Conservation (phyloP, 2,113 vertebrate species). For the Greenwoodochromis staneri region DNA sequence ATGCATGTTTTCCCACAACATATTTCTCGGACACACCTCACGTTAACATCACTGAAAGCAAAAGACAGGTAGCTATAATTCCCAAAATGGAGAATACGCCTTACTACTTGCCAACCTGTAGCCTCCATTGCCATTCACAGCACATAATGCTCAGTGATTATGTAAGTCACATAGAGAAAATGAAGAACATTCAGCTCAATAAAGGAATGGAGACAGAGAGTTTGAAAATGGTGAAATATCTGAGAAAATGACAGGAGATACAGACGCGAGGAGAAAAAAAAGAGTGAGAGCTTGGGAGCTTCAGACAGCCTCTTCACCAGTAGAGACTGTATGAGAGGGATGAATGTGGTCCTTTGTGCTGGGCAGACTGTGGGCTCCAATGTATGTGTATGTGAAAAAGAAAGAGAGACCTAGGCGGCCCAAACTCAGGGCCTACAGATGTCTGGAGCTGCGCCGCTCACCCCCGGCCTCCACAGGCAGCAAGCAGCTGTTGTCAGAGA, state of each 20-base stretch:
- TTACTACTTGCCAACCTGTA: slow-evolving; percentile 2
- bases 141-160: background rate
- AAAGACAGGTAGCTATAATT: background rate
- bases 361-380: slow-evolving; percentile 64
- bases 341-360: slow-evolving; percentile 72
- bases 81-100: background rate
- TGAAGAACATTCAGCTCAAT: background rate
- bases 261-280: slow-evolving; percentile 10
- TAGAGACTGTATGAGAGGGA: slow-evolving; percentile 56
- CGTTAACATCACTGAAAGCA: background rate
- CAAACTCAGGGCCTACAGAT: slow-evolving; percentile 71
- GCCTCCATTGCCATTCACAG: background rate
- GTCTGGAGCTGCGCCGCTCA: slow-evolving; percentile 66
- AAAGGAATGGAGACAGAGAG: background rate
- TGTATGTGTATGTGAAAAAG: slow-evolving; percentile 33
- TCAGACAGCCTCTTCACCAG: slow-evolving; percentile 67
- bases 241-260: slow-evolving; percentile 20
- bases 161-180: background rate
- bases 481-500: slow-evolving; percentile 76
- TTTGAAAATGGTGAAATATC: slow-evolving; percentile 1
- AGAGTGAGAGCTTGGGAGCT: slow-evolving; percentile 52
- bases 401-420: slow-evolving; percentile 48
- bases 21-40: background rate
- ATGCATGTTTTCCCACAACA: slow-evolving; percentile 24
- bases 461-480: slow-evolving; percentile 67